phyloP scores from a whole-genome alignment of 30 jellyfish, hydroid and myxozoan genomes.

The Hydra vulgaris region DNA sequence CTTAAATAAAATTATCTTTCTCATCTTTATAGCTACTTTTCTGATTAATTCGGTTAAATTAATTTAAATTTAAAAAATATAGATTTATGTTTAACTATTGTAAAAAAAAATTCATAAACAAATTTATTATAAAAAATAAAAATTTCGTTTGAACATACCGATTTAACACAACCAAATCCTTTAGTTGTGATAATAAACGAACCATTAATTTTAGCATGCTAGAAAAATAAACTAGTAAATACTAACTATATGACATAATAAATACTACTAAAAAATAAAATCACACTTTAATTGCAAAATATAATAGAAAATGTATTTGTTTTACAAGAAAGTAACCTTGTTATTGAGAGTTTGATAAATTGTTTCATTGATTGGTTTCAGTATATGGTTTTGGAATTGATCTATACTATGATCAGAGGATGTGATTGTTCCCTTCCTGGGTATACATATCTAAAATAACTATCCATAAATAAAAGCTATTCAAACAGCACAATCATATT shows the following conservation, averaged over 20 bases:
- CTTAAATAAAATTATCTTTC: too few relatives aligned
- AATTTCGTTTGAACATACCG: constrained; percentile 37
- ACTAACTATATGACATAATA: background rate
- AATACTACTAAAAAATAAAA: background rate
- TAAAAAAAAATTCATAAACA: background rate
- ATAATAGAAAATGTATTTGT: background rate
- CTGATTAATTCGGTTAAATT: too few relatives aligned
- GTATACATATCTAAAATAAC: constrained; percentile 74
- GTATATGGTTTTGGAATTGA: constrained; percentile 59
- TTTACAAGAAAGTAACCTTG: too few relatives aligned
- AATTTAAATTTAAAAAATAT: too few relatives aligned
- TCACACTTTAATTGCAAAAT: background rate
- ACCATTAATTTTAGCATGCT: constrained; percentile 68
- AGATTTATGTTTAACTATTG: background rate
- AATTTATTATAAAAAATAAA: background rate
- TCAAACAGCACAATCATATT: background rate
- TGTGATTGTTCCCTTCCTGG: constrained; percentile 80
- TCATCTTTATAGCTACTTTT: too few relatives aligned
- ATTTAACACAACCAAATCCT: constrained; percentile 64
- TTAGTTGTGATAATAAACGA: constrained; percentile 50
- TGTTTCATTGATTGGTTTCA: constrained; percentile 35
- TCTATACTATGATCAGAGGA: constrained; percentile 36
- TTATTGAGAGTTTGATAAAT: constrained; percentile 46
- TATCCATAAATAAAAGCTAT: background rate
- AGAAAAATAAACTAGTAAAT: background rate